Evolutionary conservation across 2,888 invertebrate species (phyloP).

Genomic region (Drosophila helvetica): DNA sequence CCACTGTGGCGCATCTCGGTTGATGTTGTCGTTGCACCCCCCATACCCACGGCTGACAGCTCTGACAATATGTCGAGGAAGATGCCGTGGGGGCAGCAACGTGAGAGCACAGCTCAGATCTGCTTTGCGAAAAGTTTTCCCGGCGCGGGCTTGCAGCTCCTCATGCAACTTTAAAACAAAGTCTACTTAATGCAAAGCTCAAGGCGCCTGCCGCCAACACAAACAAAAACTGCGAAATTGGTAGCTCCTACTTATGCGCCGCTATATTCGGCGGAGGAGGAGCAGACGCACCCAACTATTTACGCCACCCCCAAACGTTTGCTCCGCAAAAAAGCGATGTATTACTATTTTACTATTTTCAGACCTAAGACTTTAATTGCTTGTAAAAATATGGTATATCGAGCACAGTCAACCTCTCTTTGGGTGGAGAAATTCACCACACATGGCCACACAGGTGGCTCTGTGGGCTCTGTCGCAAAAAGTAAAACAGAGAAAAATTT

Average conservation of each 20-base stretch:
- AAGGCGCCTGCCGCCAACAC: constrained; percentile 32
- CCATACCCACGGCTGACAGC: constrained; percentile 32
- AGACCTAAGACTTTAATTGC: too few relatives aligned
- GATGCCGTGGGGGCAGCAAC: constrained; percentile 15
- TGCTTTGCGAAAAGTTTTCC: constrained; percentile 55
- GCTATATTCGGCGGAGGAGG: constrained; percentile 31
- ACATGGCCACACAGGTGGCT: constrained; percentile 1
- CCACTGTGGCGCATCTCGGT: constrained; percentile 36
- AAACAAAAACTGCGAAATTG: constrained; percentile 37
- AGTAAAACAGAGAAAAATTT: constrained; percentile 70
- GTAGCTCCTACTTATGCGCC: constrained; percentile 41
- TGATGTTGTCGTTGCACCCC: constrained; percentile 28
- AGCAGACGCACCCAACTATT: constrained; percentile 5
- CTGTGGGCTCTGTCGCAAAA: constrained; percentile 47
- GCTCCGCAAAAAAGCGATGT: background rate
- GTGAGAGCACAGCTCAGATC: constrained; percentile 18
- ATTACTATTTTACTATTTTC: too few relatives aligned
- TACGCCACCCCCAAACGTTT: background rate
- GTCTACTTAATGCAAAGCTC: constrained; percentile 62
- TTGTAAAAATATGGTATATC: too few relatives aligned
- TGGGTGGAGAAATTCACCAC: constrained; percentile 35
- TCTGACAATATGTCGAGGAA: constrained; percentile 41
- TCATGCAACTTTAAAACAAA: constrained; percentile 68
- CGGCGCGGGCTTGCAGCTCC: constrained; percentile 48
- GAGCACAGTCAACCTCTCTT: background rate